phyloP scores from a whole-genome alignment of 2,797 vertebrate genomes.

The Anguilla anguilla region DNA sequence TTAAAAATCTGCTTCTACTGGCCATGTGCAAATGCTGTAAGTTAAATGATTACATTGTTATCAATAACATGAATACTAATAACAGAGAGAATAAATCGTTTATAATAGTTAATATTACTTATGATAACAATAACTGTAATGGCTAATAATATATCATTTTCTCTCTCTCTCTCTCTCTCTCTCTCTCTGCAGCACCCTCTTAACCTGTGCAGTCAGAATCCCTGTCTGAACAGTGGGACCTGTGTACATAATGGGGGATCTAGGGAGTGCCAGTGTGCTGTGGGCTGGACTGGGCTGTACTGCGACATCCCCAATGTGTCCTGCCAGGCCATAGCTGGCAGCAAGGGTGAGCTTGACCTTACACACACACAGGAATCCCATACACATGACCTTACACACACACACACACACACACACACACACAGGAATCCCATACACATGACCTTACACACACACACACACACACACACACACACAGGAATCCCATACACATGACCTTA shows the following conservation, averaged over 20 bases:
- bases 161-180: not conserved
- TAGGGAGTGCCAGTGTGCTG: slow-evolving; percentile 78
- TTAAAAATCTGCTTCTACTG: not conserved
- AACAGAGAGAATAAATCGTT: not conserved
- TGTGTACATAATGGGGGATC: slow-evolving; percentile 80
- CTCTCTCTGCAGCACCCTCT: slow-evolving; percentile 72
- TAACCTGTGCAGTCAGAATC: slow-evolving; percentile 82
- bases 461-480: not conserved
- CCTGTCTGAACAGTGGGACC: slow-evolving; percentile 82
- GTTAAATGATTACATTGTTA: not conserved
- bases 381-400: too few species aligned
- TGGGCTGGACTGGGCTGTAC: slow-evolving; percentile 85
- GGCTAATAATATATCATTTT: too few species aligned
- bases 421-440: too few species aligned
- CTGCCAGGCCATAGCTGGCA: slow-evolving; percentile 78
- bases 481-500: not conserved
- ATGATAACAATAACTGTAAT: too few species aligned
- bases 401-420: not conserved
- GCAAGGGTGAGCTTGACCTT: slow-evolving; percentile 68
- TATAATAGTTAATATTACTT: too few species aligned
- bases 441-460: slow-evolving; percentile 1
- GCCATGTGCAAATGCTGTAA: not conserved
- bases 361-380: too few species aligned
- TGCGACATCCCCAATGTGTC: slow-evolving; percentile 88
- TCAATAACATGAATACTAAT: not conserved